Base-by-base conservation (phyloP, 2,888 invertebrate genomes). In the Brachynemurus nebulosus region DNA sequence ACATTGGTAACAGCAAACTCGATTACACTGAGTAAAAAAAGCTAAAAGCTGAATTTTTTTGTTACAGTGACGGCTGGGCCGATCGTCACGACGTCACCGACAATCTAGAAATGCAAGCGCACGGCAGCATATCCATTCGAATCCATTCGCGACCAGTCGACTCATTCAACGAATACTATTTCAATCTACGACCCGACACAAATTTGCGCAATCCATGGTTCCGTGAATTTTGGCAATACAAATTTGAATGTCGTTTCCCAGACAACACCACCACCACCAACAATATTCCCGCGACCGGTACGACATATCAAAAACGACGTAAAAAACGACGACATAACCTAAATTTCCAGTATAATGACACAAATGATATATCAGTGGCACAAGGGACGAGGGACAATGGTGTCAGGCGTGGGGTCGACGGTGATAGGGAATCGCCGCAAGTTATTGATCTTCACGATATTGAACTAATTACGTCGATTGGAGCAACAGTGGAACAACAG, bases 21-120 rank as follows among this genome's bases (percentile, higher is more conserved):
- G n/a, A n/a, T n/a, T n/a, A n/a, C n/a, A n/a, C n/a, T n/a, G n/a
- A n/a, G n/a, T n/a, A n/a, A n/a, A n/a, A n/a, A n/a, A n/a, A 18
- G 38, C n/a, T 19, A 37, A 37, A 12, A 20, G 2, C 14, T 23
- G 14, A 19, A 34, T 42, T 42, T 20, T 40, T 16, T 37, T n/a
- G n/a, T n/a, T 35, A 40, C 44, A 80, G 80, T 61, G 84, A 84
- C 60, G 82, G 83, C 45, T 83, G 83, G 83, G 80, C 80, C 1
- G 82, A 82, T 60, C 67, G 82, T 39, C 65, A 68, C 47, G 85
- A 86, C 61, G 83, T 86, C 30, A 81, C 81, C n/a, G 66, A 71
- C 42, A 74, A 73, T 49, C 63, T 72, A 49, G 78, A 82, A 62
- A 59, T 59, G 36, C 74, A 76, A 51, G 84, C 84, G 2, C 71